A percentile compares a stretch with the other conserved stretches of the same genome.
These are phyloP conservation scores for Onthophagus taurus DNA, from an alignment of 1,140 invertebrate species.

Conservation along the genomic window DNA sequence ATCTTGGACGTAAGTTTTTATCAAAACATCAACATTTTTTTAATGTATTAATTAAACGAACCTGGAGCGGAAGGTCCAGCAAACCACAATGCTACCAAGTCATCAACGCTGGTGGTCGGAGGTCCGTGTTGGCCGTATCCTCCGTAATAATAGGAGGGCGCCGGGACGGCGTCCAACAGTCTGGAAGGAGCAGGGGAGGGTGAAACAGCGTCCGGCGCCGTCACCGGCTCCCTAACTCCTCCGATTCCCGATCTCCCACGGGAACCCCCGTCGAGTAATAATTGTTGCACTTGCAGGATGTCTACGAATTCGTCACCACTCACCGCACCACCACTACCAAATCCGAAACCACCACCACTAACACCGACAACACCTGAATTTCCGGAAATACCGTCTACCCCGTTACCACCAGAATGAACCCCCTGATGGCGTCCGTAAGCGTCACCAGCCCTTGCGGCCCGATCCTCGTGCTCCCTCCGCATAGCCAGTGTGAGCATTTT, in stretches of 20 bases:
- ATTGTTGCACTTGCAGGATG: conserved; percentile 50
- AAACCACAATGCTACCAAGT: conserved; percentile 46
- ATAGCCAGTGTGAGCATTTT: conserved; percentile 36
- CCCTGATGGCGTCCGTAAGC: conserved; percentile 20
- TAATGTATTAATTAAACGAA: no score
- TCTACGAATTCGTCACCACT: conserved; percentile 48
- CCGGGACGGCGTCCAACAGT: conserved; percentile 19
- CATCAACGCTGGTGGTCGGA: conserved; percentile 34
- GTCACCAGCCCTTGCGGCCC: conserved; percentile 14
- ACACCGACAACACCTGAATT: conserved; percentile 1
- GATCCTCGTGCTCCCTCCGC: conserved; percentile 32
- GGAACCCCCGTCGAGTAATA: conserved; percentile 43
- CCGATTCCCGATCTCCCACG: conserved; percentile 9
- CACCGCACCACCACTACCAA: no score
- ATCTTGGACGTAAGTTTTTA: no score
- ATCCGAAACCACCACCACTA: background rate
- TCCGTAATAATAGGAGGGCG: conserved; percentile 40
- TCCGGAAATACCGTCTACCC: conserved; percentile 6
- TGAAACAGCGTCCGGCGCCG: conserved; percentile 27
- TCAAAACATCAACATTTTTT: no score
- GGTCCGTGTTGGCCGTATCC: conserved; percentile 36
- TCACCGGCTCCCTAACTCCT: conserved; percentile 32
- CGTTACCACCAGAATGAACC: conserved; percentile 21
- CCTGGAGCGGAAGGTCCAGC: conserved; percentile 40
- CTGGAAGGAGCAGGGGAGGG: conserved; percentile 36